Percentiles rank a stretch among this genome's conserved stretches.
phyloP scores from a whole-genome alignment of 2,888 invertebrate species.

The Patella pellucida region DNA sequence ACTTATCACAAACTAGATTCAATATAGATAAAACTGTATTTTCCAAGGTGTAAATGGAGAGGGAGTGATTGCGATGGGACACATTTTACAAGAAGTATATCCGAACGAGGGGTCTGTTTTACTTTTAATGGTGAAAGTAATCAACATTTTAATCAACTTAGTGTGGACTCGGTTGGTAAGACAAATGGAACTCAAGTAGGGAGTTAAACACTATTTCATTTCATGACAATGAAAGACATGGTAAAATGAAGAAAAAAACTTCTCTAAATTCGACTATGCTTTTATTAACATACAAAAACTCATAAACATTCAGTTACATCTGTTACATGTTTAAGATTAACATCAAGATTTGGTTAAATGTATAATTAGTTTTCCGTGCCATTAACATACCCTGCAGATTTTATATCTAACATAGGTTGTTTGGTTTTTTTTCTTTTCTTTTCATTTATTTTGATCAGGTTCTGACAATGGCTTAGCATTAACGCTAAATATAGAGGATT shows the following conservation, averaged over 20 bases:
- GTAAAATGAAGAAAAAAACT: too few relatives aligned
- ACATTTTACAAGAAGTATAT: conserved; percentile 25
- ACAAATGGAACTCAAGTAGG: neutral
- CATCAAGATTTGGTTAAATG: neutral
- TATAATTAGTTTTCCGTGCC: neutral
- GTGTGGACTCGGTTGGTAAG: conserved; percentile 31
- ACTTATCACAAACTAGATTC: too few relatives aligned
- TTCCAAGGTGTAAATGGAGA: conserved; percentile 28
- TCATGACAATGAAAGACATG: too few relatives aligned
- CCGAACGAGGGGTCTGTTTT: conserved; percentile 35
- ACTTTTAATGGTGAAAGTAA: conserved; percentile 27
- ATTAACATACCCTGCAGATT: neutral
- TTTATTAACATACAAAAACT: too few relatives aligned
- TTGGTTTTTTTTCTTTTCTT: conserved; percentile 10
- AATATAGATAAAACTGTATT: neutral
- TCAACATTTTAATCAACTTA: conserved; percentile 5
- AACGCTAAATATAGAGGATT: conserved; percentile 57
- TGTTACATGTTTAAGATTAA: too few relatives aligned
- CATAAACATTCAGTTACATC: too few relatives aligned
- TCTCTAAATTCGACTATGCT: too few relatives aligned
- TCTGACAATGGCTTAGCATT: conserved; percentile 53
- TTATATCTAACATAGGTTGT: too few relatives aligned
- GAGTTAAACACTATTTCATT: too few relatives aligned
- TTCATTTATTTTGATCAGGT: conserved; percentile 37
- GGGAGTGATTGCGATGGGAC: conserved; percentile 18